Conservation (phyloP, 2,888 invertebrate genomes). For the Agrotis clavis region DNA sequence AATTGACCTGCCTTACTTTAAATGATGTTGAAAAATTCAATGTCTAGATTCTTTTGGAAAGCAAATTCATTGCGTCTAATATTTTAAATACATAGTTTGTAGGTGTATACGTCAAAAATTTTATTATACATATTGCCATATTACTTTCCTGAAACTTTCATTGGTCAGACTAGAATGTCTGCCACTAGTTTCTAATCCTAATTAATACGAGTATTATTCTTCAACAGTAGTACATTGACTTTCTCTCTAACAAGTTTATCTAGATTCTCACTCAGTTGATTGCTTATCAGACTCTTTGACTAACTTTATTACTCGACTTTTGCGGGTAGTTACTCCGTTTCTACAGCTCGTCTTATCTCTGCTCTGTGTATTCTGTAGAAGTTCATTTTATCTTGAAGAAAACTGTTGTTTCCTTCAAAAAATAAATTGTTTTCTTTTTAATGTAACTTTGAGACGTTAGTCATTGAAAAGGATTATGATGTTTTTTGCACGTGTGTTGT, state of each 20-base stretch:
- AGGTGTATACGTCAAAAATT: neutral
- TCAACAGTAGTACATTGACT: slow-evolving; percentile 34
- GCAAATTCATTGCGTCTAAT: neutral
- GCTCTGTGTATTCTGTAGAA: slow-evolving; percentile 23
- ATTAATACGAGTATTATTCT: slow-evolving; percentile 56
- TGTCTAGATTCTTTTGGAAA: neutral
- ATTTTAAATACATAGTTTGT: neutral
- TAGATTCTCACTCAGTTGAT: slow-evolving; percentile 44
- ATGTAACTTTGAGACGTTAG: slow-evolving; percentile 6
- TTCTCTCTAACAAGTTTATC: slow-evolving; percentile 59
- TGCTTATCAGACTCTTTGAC: slow-evolving; percentile 43
- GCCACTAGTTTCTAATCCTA: slow-evolving; percentile 52
- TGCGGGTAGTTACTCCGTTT: slow-evolving; percentile 14
- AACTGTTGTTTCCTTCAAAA: slow-evolving; percentile 5
- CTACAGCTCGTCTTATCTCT: slow-evolving; percentile 33
- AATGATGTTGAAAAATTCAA: neutral
- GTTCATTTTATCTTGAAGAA: slow-evolving; percentile 23
- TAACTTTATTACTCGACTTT: slow-evolving; percentile 36
- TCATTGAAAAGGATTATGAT: slow-evolving; percentile 12
- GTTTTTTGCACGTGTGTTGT: slow-evolving; percentile 18
- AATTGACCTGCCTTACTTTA: neutral
- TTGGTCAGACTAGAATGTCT: slow-evolving; percentile 8
- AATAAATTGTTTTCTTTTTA: slow-evolving; percentile 3
- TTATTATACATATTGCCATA: slow-evolving; percentile 10
- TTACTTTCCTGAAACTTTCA: slow-evolving; percentile 23